phyloP scores from a whole-genome alignment of 1,140 invertebrate genomes.

The Onthophagus taurus region DNA sequence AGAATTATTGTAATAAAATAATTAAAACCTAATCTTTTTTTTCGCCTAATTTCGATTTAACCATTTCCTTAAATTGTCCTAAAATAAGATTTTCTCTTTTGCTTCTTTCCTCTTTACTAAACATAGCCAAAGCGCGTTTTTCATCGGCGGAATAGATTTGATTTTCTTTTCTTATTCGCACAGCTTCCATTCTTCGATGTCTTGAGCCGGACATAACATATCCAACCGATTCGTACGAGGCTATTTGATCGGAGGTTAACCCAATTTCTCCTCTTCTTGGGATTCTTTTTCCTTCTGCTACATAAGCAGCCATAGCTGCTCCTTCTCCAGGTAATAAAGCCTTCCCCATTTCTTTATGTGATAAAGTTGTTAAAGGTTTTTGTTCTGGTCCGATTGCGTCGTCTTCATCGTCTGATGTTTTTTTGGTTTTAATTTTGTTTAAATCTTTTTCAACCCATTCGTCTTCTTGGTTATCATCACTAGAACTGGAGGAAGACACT shows the following conservation, averaged over 20 bases:
- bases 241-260: constrained; percentile 92
- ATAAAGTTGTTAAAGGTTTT: constrained; percentile 60
- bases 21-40: constrained; percentile 46
- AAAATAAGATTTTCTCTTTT: constrained; percentile 95
- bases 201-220: constrained; percentile 98
- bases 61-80: constrained; percentile 89
- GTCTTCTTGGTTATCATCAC: constrained; percentile 38
- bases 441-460: constrained; percentile 61
- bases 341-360: constrained; percentile 76
- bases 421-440: neutral
- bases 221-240: constrained; percentile 86
- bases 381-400: constrained; percentile 58
- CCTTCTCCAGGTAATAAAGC: constrained; percentile 91
- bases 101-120: constrained; percentile 93
- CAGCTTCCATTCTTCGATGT: constrained; percentile 99
- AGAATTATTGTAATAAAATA: too few species aligned
- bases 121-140: constrained; percentile 94
- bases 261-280: constrained; percentile 98
- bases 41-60: constrained; percentile 56
- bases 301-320: constrained; percentile 96
- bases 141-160: constrained; percentile 99
- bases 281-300: constrained; percentile 97
- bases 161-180: constrained; percentile 98
- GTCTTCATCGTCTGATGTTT: constrained; percentile 41
- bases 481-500: constrained; percentile 31